These are phyloP conservation scores for Labeo rohita DNA, from an alignment of 2,113 vertebrate genomes.

Conservation along the genomic window DNA sequence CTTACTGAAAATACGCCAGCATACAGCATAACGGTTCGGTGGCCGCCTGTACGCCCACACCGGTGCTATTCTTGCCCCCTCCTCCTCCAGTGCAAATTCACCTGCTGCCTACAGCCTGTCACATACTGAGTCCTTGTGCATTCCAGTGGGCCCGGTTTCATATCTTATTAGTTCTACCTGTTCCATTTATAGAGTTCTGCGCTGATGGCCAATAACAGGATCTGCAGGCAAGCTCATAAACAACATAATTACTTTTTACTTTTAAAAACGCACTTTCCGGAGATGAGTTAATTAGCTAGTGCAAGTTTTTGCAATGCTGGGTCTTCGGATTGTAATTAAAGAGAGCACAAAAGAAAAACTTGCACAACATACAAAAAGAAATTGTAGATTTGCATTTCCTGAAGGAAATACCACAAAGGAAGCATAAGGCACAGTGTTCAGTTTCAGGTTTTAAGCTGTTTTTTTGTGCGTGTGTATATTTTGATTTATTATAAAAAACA, in stretches of 20 bases:
- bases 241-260: not conserved
- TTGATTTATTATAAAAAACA: no score
- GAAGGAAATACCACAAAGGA: not conserved
- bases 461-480: no score
- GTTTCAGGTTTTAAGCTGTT: no score
- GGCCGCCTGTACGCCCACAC: conserved; percentile 49
- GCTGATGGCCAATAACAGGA: not conserved
- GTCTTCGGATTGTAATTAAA: not conserved
- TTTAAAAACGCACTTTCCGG: not conserved
- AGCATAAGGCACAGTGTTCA: no score
- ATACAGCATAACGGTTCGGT: conserved; percentile 36
- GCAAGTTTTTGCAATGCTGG: not conserved
- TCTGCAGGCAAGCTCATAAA: conserved; percentile 7
- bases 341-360: not conserved
- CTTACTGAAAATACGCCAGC: conserved; percentile 42
- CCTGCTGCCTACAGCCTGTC: conserved; percentile 43
- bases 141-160: conserved; percentile 18
- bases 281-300: conserved; percentile 12
- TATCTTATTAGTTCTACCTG: conserved; percentile 35
- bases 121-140: conserved; percentile 22
- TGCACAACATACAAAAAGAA: not conserved
- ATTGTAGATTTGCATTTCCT: not conserved
- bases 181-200: conserved; percentile 14
- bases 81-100: conserved; percentile 41
- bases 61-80: conserved; percentile 50